These are phyloP conservation scores for Actias luna DNA, from an alignment of 2,888 invertebrate species.

Conservation along the genomic window DNA sequence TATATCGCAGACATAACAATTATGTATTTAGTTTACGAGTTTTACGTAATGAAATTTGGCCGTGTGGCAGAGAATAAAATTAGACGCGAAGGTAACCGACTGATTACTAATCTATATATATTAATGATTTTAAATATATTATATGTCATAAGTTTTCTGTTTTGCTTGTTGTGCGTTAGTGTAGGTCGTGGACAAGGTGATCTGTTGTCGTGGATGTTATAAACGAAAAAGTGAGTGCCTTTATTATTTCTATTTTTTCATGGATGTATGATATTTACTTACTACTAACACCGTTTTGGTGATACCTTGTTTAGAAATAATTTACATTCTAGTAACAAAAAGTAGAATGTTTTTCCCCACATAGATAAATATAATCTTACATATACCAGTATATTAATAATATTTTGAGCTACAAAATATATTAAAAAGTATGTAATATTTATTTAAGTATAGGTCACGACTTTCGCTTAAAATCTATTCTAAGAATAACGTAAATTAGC, in stretches of 20 bases:
- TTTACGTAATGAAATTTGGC: neutral
- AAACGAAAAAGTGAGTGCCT: neutral
- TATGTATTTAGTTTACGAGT: neutral
- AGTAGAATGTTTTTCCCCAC: no score
- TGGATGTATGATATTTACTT: no score
- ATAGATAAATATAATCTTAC: no score
- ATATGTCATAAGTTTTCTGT: neutral
- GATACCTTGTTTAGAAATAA: no score
- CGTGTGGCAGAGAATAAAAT: neutral
- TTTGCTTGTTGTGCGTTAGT: neutral
- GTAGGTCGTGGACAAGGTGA: neutral
- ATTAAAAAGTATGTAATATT: no score
- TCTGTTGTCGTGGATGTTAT: neutral
- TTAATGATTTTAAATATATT: no score
- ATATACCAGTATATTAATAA: no score
- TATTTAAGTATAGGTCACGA: no score
- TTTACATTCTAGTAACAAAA: no score
- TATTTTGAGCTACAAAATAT: no score
- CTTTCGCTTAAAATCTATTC: no score
- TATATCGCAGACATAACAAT: neutral
- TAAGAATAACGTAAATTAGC: no score
- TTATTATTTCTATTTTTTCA: neutral
- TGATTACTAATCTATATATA: neutral
- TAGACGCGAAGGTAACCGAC: neutral
- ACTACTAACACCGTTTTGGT: neutral